phyloP scores from a whole-genome alignment of 2,888 invertebrate species.

The Agonum fuliginosum region DNA sequence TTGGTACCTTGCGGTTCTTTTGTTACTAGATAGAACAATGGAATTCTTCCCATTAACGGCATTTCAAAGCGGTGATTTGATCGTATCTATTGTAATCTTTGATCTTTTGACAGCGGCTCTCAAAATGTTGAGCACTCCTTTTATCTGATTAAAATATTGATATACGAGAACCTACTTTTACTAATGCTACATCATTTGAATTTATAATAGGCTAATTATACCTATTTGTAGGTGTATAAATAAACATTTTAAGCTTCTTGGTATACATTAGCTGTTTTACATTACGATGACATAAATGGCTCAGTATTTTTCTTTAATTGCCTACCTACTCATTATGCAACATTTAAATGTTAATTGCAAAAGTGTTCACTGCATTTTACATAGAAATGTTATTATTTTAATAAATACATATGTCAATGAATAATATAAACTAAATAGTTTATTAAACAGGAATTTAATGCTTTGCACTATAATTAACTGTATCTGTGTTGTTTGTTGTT shows the following conservation, averaged over 20 bases:
- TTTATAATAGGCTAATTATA: too few species aligned
- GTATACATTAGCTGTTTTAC: not conserved
- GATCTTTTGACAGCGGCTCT: not conserved
- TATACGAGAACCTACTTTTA: too few species aligned
- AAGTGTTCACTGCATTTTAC: not conserved
- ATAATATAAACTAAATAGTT: not conserved
- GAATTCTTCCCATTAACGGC: slow-evolving; percentile 55
- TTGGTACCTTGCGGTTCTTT: slow-evolving; percentile 51
- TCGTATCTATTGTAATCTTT: slow-evolving; percentile 34
- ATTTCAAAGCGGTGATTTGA: slow-evolving; percentile 39
- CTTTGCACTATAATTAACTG: not conserved
- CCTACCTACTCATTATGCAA: not conserved
- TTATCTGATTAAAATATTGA: too few species aligned
- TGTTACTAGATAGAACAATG: slow-evolving; percentile 49
- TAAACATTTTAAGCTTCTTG: not conserved
- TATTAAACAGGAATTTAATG: slow-evolving; percentile 7
- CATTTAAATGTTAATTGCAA: slow-evolving; percentile 17
- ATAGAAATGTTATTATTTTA: slow-evolving; percentile 5
- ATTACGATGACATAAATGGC: not conserved
- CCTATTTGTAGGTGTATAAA: too few species aligned
- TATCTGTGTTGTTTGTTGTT: not conserved
- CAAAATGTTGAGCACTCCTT: not conserved
- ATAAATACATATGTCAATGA: not conserved
- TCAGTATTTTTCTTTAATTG: not conserved
- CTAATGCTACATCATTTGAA: too few species aligned